phyloP scores from a whole-genome alignment of 2,113 vertebrate species.

The Myrmecophaga tridactyla region DNA sequence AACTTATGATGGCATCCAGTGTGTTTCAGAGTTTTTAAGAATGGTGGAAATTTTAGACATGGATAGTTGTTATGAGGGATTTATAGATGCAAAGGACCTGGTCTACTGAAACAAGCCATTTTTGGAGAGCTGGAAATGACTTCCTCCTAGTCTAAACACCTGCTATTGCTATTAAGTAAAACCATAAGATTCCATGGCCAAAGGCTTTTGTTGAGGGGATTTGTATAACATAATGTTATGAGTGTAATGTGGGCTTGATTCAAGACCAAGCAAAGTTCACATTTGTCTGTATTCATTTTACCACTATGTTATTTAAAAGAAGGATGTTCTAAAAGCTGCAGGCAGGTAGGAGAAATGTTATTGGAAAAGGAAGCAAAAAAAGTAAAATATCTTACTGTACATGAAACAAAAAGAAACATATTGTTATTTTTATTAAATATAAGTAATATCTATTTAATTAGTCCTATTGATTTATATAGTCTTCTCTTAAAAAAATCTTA shows the following conservation, averaged over 20 bases:
- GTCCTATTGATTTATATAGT: neutral
- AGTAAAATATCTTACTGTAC: neutral
- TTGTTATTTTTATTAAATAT: neutral
- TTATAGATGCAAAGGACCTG: neutral
- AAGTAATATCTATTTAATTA: neutral
- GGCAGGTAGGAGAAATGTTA: neutral
- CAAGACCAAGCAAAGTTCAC: too few relatives aligned
- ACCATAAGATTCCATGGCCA: accelerated
- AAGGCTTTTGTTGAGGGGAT: neutral
- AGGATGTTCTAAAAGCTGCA: accelerated
- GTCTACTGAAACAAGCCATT: neutral
- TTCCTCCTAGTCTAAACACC: accelerated
- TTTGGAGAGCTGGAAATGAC: neutral
- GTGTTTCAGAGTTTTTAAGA: neutral
- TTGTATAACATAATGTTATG: too few relatives aligned
- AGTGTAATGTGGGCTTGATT: too few relatives aligned
- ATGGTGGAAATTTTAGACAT: accelerated
- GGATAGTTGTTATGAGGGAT: accelerated
- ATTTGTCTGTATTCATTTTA: accelerated
- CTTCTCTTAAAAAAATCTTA: neutral
- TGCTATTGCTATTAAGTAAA: neutral
- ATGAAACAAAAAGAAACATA: neutral
- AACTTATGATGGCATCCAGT: neutral
- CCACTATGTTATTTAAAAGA: neutral
- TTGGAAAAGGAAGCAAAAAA: neutral